Percentiles rank a stretch among this genome's conserved stretches.
Evolutionary conservation across 2,888 invertebrate species (phyloP).

Genomic region (Hypsopygia costalis): DNA sequence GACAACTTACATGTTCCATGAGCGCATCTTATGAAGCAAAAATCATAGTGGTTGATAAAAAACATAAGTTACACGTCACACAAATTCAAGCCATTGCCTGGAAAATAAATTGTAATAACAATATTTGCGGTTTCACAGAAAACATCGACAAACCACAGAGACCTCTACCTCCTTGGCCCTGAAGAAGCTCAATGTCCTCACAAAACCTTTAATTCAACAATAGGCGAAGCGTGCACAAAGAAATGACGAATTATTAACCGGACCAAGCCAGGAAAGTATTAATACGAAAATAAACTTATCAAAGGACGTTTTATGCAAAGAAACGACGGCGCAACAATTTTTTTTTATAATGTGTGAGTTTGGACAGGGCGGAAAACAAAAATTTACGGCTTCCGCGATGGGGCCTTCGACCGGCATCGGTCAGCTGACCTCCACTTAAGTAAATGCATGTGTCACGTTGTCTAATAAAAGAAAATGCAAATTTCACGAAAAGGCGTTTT

Average conservation of each 20-base stretch:
- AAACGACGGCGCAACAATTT: slow-evolving; percentile 5
- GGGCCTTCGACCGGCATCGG: slow-evolving; percentile 33
- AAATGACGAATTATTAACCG: slow-evolving; percentile 41
- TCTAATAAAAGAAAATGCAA: slow-evolving; percentile 25
- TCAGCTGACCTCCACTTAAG: slow-evolving; percentile 29
- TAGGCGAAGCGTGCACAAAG: slow-evolving; percentile 44
- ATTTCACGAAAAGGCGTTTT: neutral
- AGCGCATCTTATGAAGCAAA: too few relatives aligned
- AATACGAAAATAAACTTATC: slow-evolving; percentile 32
- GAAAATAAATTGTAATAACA: slow-evolving; percentile 7
- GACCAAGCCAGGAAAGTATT: slow-evolving; percentile 25
- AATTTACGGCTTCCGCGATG: slow-evolving; percentile 50
- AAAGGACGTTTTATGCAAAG: slow-evolving; percentile 32
- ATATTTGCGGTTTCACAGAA: slow-evolving; percentile 28
- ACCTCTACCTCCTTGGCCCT: slow-evolving; percentile 35
- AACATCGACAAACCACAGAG: slow-evolving; percentile 34
- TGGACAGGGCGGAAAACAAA: slow-evolving; percentile 42
- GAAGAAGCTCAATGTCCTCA: slow-evolving; percentile 41
- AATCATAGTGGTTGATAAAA: too few relatives aligned
- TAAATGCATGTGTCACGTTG: slow-evolving; percentile 24
- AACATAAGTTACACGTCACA: too few relatives aligned
- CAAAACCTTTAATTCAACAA: slow-evolving; percentile 41
- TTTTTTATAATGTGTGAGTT: slow-evolving; percentile 31
- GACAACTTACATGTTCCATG: too few relatives aligned
- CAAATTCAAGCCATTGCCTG: too few relatives aligned